Conservation (phyloP, 2,797 vertebrate genomes). For the Potorous gilbertii region DNA sequence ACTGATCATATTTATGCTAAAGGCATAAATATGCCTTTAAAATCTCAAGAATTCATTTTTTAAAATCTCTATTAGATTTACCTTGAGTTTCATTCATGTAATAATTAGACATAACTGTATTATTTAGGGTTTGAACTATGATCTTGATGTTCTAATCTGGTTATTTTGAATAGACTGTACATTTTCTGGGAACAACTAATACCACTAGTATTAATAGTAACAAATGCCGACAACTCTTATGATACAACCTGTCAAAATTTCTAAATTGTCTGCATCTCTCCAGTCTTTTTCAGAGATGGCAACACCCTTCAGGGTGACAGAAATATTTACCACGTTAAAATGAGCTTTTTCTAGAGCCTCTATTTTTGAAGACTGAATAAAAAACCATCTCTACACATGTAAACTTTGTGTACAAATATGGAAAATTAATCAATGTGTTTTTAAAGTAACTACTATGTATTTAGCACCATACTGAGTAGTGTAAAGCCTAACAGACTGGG, state of each 20-base stretch:
- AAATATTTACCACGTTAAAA: neutral
- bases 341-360: slow-evolving; percentile 2
- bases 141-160: slow-evolving; percentile 7
- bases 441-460: neutral
- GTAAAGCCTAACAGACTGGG: neutral
- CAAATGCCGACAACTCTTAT: neutral
- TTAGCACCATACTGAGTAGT: neutral
- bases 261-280: slow-evolving; percentile 30
- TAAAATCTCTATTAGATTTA: neutral
- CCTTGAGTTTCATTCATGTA: neutral
- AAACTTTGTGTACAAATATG: neutral
- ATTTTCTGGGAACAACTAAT: slow-evolving; percentile 51
- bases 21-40: neutral
- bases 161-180: slow-evolving; percentile 28
- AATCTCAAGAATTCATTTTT: neutral
- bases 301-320: neutral
- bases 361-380: neutral
- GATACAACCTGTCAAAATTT: slow-evolving; percentile 11
- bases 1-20: neutral
- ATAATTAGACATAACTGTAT: neutral
- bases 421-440: neutral
- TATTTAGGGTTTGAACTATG: neutral
- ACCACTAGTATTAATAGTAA: slow-evolving; percentile 42
- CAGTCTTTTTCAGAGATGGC: slow-evolving; percentile 12
- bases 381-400: rapidly evolving